phyloP scores from a whole-genome alignment of 1,140 invertebrate genomes.

The Bombus superbus region DNA sequence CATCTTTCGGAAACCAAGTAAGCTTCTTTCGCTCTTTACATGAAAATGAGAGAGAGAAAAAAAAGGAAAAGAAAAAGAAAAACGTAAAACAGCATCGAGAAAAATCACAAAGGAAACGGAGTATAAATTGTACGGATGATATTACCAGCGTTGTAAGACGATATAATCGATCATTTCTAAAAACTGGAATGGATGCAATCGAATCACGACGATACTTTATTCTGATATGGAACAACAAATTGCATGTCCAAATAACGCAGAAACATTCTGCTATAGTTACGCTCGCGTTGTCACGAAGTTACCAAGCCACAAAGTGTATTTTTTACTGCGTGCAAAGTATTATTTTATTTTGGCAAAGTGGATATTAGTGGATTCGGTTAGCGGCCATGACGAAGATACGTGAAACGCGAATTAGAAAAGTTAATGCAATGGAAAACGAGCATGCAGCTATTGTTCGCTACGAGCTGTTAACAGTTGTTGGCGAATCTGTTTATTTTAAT shows the following conservation, averaged over 20 bases:
- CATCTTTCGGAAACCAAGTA: neutral
- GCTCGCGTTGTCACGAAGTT: neutral
- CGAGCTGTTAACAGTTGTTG: neutral
- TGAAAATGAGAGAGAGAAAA: neutral
- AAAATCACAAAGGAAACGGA: neutral
- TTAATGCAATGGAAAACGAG: slow-evolving; percentile 25
- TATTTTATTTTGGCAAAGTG: slow-evolving; percentile 22
- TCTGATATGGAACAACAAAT: neutral
- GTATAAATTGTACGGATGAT: neutral
- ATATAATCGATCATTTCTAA: neutral
- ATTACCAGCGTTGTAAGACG: neutral
- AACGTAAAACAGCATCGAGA: too few relatives aligned
- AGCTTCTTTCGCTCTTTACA: neutral
- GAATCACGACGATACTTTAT: neutral
- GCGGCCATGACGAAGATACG: too few relatives aligned
- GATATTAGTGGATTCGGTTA: slow-evolving; percentile 29
- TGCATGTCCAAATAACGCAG: too few relatives aligned
- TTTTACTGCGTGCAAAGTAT: slow-evolving; percentile 17
- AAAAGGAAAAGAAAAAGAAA: neutral
- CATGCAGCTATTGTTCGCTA: neutral
- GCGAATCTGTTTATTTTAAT: neutral
- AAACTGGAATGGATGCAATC: neutral
- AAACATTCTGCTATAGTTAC: too few relatives aligned
- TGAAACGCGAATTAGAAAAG: slow-evolving; percentile 24
- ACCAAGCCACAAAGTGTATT: neutral